Evolutionary conservation across 2,888 invertebrate genomes (phyloP).

Genomic region (Drosophila conformis): DNA sequence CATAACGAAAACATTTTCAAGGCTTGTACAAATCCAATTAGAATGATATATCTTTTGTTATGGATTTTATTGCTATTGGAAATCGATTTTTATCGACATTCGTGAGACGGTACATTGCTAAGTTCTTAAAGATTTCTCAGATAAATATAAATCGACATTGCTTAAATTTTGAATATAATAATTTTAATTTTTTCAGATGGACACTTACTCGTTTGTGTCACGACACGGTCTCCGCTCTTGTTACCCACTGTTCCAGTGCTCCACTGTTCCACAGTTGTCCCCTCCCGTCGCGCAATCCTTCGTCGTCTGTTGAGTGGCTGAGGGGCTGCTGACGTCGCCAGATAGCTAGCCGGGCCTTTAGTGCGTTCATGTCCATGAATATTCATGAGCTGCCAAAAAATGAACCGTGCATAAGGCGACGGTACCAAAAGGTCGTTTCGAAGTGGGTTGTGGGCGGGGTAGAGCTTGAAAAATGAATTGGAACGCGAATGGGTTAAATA

Average conservation of each 20-base stretch:
- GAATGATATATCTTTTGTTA: background rate
- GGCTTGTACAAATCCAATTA: background rate
- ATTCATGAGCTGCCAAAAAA: conserved; percentile 82
- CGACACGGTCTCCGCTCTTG: background rate
- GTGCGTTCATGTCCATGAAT: conserved; percentile 84
- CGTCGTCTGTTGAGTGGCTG: conserved; percentile 13
- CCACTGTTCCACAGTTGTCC: conserved; percentile 3
- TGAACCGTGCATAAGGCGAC: conserved; percentile 59
- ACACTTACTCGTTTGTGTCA: background rate
- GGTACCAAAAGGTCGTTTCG: conserved; percentile 23
- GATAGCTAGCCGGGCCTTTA: conserved; percentile 57
- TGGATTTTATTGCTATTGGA: background rate
- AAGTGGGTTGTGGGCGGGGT: conserved; percentile 3
- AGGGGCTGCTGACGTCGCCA: conserved; percentile 40
- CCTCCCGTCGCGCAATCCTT: background rate
- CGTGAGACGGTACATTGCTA: background rate
- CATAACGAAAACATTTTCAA: no score
- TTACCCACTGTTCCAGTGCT: conserved; percentile 1
- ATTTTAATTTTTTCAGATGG: background rate
- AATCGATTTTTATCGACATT: background rate
- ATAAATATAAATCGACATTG: background rate
- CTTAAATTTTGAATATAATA: background rate
- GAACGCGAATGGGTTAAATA: conserved; percentile 60
- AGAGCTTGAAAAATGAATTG: conserved; percentile 67
- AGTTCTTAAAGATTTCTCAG: background rate